A percentile compares a stretch with the other conserved stretches of the same genome.
phyloP scores from a whole-genome alignment of 2,113 vertebrate species.

The Uria aalge region DNA sequence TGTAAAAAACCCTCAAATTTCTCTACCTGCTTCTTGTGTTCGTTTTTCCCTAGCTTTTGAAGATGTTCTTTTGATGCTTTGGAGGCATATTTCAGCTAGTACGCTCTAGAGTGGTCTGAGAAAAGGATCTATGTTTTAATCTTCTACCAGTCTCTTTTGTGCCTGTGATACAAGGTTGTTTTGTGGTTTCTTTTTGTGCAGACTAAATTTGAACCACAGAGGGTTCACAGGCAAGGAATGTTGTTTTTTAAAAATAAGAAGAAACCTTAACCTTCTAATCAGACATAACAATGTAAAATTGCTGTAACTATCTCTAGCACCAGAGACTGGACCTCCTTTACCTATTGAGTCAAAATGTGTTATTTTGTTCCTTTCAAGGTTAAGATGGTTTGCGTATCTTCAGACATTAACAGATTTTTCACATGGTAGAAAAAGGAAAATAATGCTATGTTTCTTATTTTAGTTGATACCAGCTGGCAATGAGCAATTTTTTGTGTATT shows the following conservation, averaged over 20 bases:
- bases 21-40: background rate
- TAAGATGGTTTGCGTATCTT: background rate
- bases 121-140: background rate
- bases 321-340: background rate
- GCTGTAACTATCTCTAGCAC: background rate
- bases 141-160: background rate
- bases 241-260: background rate
- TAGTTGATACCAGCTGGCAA: background rate
- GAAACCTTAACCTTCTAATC: background rate
- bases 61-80: background rate
- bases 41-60: background rate
- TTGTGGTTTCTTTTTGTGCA: background rate
- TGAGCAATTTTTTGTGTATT: background rate
- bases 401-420: background rate
- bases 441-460: background rate
- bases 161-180: background rate
- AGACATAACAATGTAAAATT: background rate
- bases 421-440: background rate
- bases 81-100: background rate
- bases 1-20: background rate
- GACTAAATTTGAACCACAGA: background rate
- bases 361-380: background rate
- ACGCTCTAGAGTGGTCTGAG: background rate
- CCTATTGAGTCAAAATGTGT: background rate
- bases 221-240: background rate